Evolutionary conservation across 2,113 vertebrate species (phyloP).

Genomic region (Dryoscopus gambensis): DNA sequence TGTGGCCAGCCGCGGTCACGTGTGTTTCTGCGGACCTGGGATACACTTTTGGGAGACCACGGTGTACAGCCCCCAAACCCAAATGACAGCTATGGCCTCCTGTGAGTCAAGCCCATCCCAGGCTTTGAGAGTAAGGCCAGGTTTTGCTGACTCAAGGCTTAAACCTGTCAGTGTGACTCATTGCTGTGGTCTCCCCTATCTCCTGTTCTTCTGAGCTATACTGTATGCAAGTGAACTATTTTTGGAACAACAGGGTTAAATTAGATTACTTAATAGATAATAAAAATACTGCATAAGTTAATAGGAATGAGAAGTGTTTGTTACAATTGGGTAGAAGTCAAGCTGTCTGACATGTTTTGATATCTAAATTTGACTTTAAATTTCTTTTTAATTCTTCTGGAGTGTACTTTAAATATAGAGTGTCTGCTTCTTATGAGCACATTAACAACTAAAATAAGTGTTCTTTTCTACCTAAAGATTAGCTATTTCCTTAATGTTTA

Average conservation of each 20-base stretch:
- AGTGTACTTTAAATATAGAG: neutral
- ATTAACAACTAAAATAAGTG: conserved; percentile 18
- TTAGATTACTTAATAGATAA: neutral
- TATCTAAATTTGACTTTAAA: neutral
- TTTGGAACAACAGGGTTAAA: neutral
- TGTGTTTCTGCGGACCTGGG: accelerated
- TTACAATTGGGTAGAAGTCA: neutral
- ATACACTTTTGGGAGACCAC: neutral
- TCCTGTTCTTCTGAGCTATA: neutral
- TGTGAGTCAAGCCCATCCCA: neutral
- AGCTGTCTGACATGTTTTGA: neutral
- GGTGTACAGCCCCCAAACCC: neutral
- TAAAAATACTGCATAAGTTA: neutral
- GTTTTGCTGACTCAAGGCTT: neutral
- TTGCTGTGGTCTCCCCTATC: neutral
- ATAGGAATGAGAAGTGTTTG: neutral
- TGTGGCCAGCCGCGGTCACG: accelerated
- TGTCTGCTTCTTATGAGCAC: neutral
- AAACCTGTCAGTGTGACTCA: neutral
- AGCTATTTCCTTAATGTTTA: neutral
- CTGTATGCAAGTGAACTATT: neutral
- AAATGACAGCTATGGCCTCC: neutral
- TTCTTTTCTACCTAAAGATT: neutral
- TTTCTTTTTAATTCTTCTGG: neutral
- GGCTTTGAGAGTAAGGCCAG: neutral